phyloP scores from a whole-genome alignment of 2,888 invertebrate genomes.

The Saturnia pavonia region DNA sequence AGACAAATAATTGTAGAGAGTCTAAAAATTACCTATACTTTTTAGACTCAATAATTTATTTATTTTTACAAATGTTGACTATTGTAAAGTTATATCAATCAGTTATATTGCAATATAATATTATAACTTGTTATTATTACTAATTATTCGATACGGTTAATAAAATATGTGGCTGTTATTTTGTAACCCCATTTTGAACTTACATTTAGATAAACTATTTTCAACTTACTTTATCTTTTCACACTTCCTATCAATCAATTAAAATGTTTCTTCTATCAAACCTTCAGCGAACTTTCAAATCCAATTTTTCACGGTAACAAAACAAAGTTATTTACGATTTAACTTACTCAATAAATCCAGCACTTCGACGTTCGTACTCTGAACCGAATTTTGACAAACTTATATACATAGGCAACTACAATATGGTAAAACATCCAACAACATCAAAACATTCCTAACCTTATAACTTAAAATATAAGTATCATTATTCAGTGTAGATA shows the following conservation, averaged over 20 bases:
- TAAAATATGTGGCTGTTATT: too few species aligned
- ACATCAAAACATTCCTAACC: slow-evolving; percentile 20
- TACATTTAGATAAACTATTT: too few species aligned
- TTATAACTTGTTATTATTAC: too few species aligned
- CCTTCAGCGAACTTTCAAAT: slow-evolving; percentile 31
- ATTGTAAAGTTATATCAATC: too few species aligned
- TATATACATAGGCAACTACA: slow-evolving; percentile 68
- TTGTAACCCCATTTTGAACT: too few species aligned
- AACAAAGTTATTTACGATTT: slow-evolving; percentile 52
- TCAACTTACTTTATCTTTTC: neutral
- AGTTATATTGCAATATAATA: too few species aligned
- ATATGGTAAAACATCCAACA: slow-evolving; percentile 33
- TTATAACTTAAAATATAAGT: neutral
- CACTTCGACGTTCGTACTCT: slow-evolving; percentile 51
- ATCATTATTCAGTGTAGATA: slow-evolving; percentile 24
- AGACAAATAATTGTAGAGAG: too few species aligned
- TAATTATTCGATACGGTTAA: too few species aligned
- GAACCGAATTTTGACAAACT: slow-evolving; percentile 65
- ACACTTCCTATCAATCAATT: neutral
- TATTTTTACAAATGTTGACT: too few species aligned
- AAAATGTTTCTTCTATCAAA: slow-evolving; percentile 22
- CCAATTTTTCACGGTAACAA: slow-evolving; percentile 34
- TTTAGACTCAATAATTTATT: too few species aligned
- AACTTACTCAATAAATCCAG: slow-evolving; percentile 70
- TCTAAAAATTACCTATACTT: too few species aligned